phyloP scores from a whole-genome alignment of 2,888 invertebrate species.

The Sthenelais limicola region DNA sequence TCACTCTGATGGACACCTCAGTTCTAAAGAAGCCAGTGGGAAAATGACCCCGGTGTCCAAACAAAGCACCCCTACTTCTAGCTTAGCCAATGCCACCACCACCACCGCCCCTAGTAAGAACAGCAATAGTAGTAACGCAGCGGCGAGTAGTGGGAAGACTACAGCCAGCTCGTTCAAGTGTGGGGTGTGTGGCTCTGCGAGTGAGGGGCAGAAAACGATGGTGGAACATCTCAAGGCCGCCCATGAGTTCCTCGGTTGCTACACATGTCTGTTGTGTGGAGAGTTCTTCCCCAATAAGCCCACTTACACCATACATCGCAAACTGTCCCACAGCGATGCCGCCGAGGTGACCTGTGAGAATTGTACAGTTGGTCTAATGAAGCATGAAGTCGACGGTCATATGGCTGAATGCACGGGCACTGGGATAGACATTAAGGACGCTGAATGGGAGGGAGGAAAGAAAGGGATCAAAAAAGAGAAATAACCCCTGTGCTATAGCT shows the following conservation, averaged over 20 bases:
- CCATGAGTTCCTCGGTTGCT: constrained; percentile 25
- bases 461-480: no score
- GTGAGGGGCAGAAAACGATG: not conserved
- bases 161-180: not conserved
- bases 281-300: constrained; percentile 35
- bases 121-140: not conserved
- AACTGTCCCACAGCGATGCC: constrained; percentile 22
- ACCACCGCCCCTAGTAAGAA: not conserved
- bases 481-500: no score
- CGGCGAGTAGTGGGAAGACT: not conserved
- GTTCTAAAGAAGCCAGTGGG: no score
- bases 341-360: constrained; percentile 20
- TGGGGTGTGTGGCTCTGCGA: not conserved
- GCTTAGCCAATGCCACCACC: not conserved
- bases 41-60: no score
- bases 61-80: not conserved
- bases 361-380: constrained; percentile 1
- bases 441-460: constrained; percentile 9
- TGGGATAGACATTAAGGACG: constrained; percentile 24
- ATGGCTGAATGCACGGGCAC: not conserved
- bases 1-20: not conserved
- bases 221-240: constrained; percentile 9
- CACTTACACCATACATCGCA: constrained; percentile 24
- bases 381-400: constrained; percentile 15
- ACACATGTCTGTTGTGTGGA: constrained; percentile 19